Evolutionary conservation across 2,113 vertebrate species (phyloP), one percentile per base, ranked within the genome.

Genomic region (Lanius ludovicianus): DNA sequence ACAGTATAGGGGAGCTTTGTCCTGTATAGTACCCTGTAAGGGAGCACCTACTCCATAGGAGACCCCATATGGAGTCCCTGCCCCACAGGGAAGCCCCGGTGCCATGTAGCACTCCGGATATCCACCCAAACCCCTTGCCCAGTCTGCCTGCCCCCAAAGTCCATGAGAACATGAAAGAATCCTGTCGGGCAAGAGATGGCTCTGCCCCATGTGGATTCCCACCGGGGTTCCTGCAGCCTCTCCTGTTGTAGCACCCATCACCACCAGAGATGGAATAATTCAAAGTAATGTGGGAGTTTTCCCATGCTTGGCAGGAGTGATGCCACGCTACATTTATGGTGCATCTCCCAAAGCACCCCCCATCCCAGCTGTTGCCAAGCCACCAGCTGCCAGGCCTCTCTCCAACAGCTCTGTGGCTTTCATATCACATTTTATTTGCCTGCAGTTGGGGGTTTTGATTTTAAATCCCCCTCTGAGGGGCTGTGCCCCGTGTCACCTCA

Each of bases 391-490:
- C 57, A 13, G 15, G 3, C 42, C 81, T 27, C 49, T 15, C 12
- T 21, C n/a, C 3, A 8, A 4, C 69, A 33, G 53, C 75, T 53
- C 31, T 6, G 9, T 4, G 65, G 44, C 31, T 44, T 6, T 10
- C 8, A 0, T 0, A 20, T 7, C 44, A 1, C 1, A 1, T 44
- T 59, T 35, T 22, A 5, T 11, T 10, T 20, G 25, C 8, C 15
- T 20, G 44, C 1, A 3, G 1, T 1, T 0, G 20, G 15, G 35
- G 1, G 7, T 33, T 57, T 15, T 9, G 35, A 49, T 15, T 50
- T 24, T 4, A 80, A 44, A 10, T 4, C 5, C n/a, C 25, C 12
- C 4, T 1, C 33, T 0, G 1, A 57, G 13, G 22, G 18, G 62
- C 62, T 75, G 31, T 30, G 59, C 42, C 33, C 33, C 3, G 1